A percentile compares a stretch with the other conserved stretches of the same genome.
Evolutionary conservation across 1,140 invertebrate species (phyloP).

Genomic region (Papilio dardanus): DNA sequence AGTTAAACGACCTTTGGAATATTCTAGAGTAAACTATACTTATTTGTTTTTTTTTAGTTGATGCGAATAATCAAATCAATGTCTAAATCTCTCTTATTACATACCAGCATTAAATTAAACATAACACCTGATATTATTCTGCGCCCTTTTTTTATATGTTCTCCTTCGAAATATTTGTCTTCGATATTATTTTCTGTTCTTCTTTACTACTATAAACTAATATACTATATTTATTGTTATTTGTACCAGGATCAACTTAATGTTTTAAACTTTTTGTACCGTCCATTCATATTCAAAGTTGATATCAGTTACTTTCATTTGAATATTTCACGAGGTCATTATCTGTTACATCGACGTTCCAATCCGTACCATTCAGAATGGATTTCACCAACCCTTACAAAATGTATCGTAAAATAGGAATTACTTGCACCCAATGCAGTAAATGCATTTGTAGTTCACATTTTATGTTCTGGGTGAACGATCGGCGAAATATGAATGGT

Average conservation of each 20-base stretch:
- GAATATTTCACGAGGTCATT: background rate
- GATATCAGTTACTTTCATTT: background rate
- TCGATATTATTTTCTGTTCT: too few species aligned
- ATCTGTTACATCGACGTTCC: background rate
- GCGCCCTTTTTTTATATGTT: background rate
- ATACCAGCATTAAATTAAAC: too few species aligned
- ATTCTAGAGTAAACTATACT: too few species aligned
- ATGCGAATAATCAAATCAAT: too few species aligned
- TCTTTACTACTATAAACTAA: too few species aligned
- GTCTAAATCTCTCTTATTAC: too few species aligned
- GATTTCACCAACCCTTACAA: background rate
- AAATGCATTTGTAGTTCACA: constrained; percentile 8
- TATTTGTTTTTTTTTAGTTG: too few species aligned
- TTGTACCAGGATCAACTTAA: background rate
- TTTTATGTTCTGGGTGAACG: constrained; percentile 19
- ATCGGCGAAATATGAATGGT: background rate
- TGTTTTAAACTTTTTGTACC: background rate
- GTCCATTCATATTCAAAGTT: background rate
- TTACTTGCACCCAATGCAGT: constrained; percentile 15
- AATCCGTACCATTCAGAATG: constrained; percentile 18
- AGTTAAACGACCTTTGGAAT: background rate
- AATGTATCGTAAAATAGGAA: constrained; percentile 3
- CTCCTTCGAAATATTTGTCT: too few species aligned
- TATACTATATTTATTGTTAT: background rate
- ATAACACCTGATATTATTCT: too few species aligned